A percentile compares a stretch with the other conserved stretches of the same genome.
Conservation (phyloP, 2,888 invertebrate genomes). For the Leptinotarsa juncta region DNA sequence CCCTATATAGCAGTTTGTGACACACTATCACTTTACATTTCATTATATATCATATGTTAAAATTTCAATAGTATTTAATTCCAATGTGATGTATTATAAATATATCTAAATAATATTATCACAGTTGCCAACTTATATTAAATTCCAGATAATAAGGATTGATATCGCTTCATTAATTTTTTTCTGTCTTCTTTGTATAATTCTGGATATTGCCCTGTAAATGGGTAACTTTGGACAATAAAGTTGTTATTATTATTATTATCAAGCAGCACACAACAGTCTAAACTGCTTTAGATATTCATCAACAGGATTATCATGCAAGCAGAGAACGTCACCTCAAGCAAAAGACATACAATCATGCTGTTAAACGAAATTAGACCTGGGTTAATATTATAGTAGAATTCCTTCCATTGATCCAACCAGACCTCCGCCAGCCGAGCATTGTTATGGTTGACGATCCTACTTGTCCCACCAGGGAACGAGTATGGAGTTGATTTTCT, state of each 20-base stretch:
- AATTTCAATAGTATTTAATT: no score
- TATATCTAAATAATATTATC: no score
- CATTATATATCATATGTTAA: no score
- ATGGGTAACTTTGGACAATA: no score
- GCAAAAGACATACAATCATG: conserved; percentile 30
- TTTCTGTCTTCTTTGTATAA: no score
- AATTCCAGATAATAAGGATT: no score
- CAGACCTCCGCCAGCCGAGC: conserved; percentile 98
- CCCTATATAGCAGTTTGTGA: no score
- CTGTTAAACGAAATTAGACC: conserved; percentile 68
- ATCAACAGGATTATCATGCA: background rate
- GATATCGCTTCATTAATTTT: no score
- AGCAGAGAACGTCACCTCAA: conserved; percentile 6
- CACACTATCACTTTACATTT: no score
- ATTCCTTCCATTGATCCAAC: conserved; percentile 99
- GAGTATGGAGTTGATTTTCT: conserved; percentile 98
- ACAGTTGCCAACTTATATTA: no score
- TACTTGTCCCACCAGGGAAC: conserved; percentile 97
- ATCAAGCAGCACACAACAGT: background rate
- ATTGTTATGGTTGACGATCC: conserved; percentile 99
- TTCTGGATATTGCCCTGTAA: no score
- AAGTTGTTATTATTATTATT: background rate
- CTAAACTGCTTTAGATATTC: background rate
- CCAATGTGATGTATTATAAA: no score
- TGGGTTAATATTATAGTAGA: conserved; percentile 99